Evolutionary conservation across 2,888 invertebrate genomes (phyloP).

Genomic region (Eupithecia dodoneata): DNA sequence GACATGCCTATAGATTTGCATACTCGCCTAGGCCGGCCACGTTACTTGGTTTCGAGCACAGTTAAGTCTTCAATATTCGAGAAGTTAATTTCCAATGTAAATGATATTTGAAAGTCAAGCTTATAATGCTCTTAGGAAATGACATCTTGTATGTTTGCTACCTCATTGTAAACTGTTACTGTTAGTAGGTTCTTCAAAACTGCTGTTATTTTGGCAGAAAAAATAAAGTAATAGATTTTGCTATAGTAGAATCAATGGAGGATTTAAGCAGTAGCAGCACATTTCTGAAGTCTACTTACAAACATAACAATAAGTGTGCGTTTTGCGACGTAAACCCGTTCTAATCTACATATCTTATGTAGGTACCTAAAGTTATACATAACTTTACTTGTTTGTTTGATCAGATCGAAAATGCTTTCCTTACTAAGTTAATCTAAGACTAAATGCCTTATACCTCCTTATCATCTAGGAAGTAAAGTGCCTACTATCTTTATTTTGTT

Average conservation of each 20-base stretch:
- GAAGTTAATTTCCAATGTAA: conserved; percentile 77
- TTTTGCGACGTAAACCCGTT: no score
- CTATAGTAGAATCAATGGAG: neutral
- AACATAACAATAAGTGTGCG: no score
- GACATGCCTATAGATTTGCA: conserved; percentile 68
- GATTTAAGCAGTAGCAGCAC: neutral
- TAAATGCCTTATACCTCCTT: no score
- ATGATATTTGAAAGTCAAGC: conserved; percentile 75
- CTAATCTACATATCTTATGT: no score
- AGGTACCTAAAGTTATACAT: no score
- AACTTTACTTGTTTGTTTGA: no score
- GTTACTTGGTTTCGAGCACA: conserved; percentile 73
- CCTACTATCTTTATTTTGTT: no score
- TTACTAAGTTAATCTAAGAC: no score
- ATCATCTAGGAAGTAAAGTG: no score
- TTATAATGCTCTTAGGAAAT: conserved; percentile 60
- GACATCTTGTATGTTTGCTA: conserved; percentile 57
- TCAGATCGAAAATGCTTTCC: no score
- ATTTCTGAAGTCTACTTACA: neutral
- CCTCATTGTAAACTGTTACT: conserved; percentile 43
- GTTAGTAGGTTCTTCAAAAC: conserved; percentile 1
- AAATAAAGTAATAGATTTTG: neutral
- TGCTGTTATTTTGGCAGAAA: neutral
- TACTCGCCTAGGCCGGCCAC: conserved; percentile 76
- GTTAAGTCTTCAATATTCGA: conserved; percentile 80